Base-by-base conservation (phyloP, 2,888 invertebrate genomes). In the Serripes groenlandicus region DNA sequence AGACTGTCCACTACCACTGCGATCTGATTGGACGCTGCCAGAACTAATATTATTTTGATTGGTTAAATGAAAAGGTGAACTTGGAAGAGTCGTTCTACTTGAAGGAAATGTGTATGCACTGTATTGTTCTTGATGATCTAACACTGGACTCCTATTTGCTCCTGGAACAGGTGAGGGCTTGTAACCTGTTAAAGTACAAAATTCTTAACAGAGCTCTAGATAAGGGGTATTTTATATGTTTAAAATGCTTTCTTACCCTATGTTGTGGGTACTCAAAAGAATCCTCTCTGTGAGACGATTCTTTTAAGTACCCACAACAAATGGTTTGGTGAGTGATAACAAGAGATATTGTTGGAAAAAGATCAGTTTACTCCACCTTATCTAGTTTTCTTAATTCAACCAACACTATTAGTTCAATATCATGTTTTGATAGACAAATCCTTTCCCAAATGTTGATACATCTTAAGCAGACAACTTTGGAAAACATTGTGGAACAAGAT, bases 101-200 rank as follows among this genome's bases (percentile, higher is more conserved):
- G 83, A 82, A 28, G 86, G 86, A 73, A 86, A 86, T 32, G 86
- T 84, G 68, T 86, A 84, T 35, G 86, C 75, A 70, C 56, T 78
- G 52, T 75, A 86, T 71, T 78, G 78, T 68, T 78, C 82, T 68
- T 72, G 69, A 30, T 82, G 81, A 30, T 89, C 86, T 30, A 87
- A 68, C 9, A 85, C 88, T n/a, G 91, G 90, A 78, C 92, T 91
- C 73, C 89, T 83, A 75, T 86, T 89, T 68, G 87, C 87, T 66
- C 87, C 87, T 26, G 88, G 82, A 28, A 85, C 78, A 26, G 86
- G 86, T 11, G 88, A 88, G 54, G 88, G 88, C 72, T 89, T 89
- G 64, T 89, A 89, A 74, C 87, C 90, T 90, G 79, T 30, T 86
- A 86, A 21, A 7, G 2, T 54, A 60, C 54, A 54, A 11, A 7